Evolutionary conservation across 2,797 vertebrate species (phyloP).

Genomic region (Chaetodon trifasciatus): DNA sequence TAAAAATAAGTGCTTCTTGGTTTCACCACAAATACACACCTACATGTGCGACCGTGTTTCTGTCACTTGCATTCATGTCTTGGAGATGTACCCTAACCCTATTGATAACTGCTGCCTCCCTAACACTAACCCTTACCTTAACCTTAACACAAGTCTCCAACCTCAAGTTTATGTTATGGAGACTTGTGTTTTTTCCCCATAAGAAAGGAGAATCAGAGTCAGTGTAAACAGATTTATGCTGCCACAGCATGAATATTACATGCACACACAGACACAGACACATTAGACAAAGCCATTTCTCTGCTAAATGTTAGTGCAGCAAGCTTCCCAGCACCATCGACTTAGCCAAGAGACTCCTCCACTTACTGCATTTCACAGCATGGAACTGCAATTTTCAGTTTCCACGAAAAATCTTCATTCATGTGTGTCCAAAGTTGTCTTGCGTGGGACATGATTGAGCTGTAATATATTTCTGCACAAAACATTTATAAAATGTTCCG

Average conservation of each 20-base stretch:
- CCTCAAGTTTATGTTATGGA: no score
- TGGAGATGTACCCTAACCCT: no score
- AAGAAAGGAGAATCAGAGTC: no score
- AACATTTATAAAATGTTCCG: not conserved
- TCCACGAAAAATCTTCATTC: not conserved
- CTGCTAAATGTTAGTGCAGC: not conserved
- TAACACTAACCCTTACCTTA: no score
- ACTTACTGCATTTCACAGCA: not conserved
- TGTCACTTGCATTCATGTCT: no score
- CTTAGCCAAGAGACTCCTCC: not conserved
- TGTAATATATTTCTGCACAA: slow-evolving; percentile 1
- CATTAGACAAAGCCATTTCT: not conserved
- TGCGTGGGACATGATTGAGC: not conserved
- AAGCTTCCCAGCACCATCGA: not conserved
- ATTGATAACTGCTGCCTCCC: no score
- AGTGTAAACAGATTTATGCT: no score
- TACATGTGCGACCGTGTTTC: no score
- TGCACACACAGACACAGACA: not conserved
- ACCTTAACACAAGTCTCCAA: no score
- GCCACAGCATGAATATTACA: no score
- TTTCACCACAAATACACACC: not conserved
- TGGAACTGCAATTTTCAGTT: not conserved
- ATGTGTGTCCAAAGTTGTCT: not conserved
- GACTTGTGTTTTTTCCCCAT: no score
- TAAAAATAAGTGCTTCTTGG: slow-evolving; percentile 1